Conservation (phyloP, 2,888 invertebrate genomes). For the Subacronicta megacephala region DNA sequence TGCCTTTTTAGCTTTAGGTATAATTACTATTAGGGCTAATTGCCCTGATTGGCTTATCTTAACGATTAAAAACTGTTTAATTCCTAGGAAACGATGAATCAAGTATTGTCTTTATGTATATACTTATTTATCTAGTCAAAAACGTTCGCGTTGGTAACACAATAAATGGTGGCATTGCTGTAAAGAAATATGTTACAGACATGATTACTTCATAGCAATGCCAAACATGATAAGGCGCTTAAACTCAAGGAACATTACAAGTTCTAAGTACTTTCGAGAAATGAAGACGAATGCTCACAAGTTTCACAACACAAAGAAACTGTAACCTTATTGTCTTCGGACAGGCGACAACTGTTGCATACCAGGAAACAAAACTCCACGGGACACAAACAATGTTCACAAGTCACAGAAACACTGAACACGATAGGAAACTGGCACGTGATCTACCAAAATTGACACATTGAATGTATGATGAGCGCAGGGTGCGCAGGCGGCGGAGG, state of each 20-base stretch:
- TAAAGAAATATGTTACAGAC: slow-evolving; percentile 33
- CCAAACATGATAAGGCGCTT: slow-evolving; percentile 72
- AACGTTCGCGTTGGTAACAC: background rate
- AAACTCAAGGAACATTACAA: slow-evolving; percentile 73
- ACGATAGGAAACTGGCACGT: slow-evolving; percentile 67
- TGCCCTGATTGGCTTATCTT: slow-evolving; percentile 59
- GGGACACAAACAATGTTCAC: slow-evolving; percentile 75
- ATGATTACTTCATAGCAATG: slow-evolving; percentile 34
- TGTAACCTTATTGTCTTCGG: slow-evolving; percentile 67
- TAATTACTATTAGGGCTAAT: slow-evolving; percentile 65
- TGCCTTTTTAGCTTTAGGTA: too few species aligned
- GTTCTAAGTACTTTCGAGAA: slow-evolving; percentile 65
- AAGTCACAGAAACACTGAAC: slow-evolving; percentile 76
- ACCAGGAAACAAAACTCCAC: slow-evolving; percentile 67
- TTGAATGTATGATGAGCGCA: slow-evolving; percentile 61
- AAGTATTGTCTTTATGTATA: slow-evolving; percentile 17
- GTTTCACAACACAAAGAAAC: slow-evolving; percentile 81
- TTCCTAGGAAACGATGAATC: slow-evolving; percentile 44
- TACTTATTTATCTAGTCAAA: slow-evolving; percentile 6
- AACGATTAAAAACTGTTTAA: slow-evolving; percentile 31
- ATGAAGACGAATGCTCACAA: slow-evolving; percentile 65
- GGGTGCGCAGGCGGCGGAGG: slow-evolving; percentile 85
- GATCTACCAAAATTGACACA: slow-evolving; percentile 80
- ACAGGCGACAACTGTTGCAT: slow-evolving; percentile 57
- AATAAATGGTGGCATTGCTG: slow-evolving; percentile 10